phyloP scores from a whole-genome alignment of 2,888 invertebrate species.

The Eupeodes luniger region DNA sequence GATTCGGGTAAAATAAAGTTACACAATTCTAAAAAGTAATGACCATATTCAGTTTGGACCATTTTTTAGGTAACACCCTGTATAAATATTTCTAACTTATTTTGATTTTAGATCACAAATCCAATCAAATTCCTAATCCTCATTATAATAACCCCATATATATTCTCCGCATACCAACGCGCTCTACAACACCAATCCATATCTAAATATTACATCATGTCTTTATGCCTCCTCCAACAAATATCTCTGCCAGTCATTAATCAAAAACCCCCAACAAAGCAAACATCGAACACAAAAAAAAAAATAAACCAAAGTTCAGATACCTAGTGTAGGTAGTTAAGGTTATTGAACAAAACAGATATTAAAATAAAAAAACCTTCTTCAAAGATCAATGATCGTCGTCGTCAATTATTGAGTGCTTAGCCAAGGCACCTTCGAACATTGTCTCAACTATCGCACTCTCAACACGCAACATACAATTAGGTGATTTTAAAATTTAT shows the following conservation, averaged over 20 bases:
- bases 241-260: conserved; percentile 53
- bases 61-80: not conserved
- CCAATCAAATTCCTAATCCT: not conserved
- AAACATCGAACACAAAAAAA: not conserved
- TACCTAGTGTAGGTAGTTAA: conserved; percentile 37
- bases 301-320: conserved; percentile 41
- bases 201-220: conserved; percentile 38
- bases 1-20: too few species aligned
- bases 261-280: conserved; percentile 17
- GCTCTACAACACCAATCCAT: not conserved
- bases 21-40: not conserved
- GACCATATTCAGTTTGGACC: not conserved
- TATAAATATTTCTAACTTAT: not conserved
- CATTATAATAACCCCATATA: not conserved
- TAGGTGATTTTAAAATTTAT: not conserved
- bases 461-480: conserved; percentile 23
- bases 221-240: not conserved
- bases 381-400: conserved; percentile 63
- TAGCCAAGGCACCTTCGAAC: conserved; percentile 40
- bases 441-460: conserved; percentile 15
- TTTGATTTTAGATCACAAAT: not conserved
- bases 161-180: not conserved
- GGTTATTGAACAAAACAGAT: not conserved
- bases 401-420: conserved; percentile 12
- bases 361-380: not conserved